These are phyloP conservation scores for Forbesichthys agassizii DNA, from an alignment of 2,113 vertebrate species.

Conservation along the genomic window DNA sequence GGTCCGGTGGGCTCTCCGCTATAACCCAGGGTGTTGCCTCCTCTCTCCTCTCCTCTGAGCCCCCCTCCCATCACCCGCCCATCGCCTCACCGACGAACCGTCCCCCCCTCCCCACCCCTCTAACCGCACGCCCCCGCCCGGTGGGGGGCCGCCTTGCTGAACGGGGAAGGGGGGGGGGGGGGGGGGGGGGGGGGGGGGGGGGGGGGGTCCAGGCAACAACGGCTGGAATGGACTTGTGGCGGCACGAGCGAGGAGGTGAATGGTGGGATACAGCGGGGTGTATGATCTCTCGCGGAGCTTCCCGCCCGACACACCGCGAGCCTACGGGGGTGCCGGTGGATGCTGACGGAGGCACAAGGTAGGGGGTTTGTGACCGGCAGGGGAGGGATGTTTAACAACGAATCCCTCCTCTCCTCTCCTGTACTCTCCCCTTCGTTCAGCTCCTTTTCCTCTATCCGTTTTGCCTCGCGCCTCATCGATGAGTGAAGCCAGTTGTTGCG, in stretches of 20 bases:
- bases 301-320: too few relatives aligned
- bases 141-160: too few relatives aligned
- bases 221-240: too few relatives aligned
- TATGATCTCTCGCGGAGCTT: too few relatives aligned
- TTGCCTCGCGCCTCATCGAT: neutral
- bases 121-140: conserved; percentile 29
- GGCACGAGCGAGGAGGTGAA: too few relatives aligned
- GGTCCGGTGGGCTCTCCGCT: too few relatives aligned
- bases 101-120: neutral
- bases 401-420: neutral
- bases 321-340: too few relatives aligned
- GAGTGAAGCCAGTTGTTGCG: conserved; percentile 74
- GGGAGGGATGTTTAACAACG: conserved; percentile 5
- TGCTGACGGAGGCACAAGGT: too few relatives aligned
- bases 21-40: neutral
- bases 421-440: conserved; percentile 7
- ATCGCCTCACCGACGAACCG: neutral
- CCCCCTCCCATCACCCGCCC: neutral
- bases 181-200: too few relatives aligned
- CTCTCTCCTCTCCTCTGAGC: conserved; percentile 24
- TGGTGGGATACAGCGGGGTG: too few relatives aligned
- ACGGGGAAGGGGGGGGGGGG: too few relatives aligned
- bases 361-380: neutral
- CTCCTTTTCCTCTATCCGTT: neutral
- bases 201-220: too few relatives aligned